phyloP scores from a whole-genome alignment of 2,888 invertebrate species.

The Cephus runcator region DNA sequence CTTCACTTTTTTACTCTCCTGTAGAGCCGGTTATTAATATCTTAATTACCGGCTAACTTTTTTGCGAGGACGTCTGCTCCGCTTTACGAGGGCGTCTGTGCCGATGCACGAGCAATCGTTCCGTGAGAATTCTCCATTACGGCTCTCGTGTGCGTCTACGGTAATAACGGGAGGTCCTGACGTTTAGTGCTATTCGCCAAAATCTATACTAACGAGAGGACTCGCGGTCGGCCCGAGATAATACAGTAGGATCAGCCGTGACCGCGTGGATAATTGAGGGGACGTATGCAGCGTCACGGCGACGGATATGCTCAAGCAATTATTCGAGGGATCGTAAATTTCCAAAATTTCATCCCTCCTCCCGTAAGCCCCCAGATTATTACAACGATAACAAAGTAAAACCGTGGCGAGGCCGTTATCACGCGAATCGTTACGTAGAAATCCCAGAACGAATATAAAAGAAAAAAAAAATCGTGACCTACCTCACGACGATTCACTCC shows the following conservation, averaged over 20 bases:
- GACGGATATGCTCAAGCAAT: constrained; percentile 14
- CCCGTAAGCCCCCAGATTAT: background rate
- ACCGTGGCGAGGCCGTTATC: background rate
- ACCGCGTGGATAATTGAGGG: constrained; percentile 14
- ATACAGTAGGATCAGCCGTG: constrained; percentile 9
- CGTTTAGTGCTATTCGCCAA: background rate
- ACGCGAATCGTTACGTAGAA: background rate
- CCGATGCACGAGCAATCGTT: background rate
- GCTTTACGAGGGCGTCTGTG: constrained; percentile 4
- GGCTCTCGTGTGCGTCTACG: background rate
- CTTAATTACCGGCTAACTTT: constrained; percentile 36
- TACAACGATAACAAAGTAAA: background rate
- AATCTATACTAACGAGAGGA: background rate
- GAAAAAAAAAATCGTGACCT: background rate
- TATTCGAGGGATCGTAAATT: constrained; percentile 17
- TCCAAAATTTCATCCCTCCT: background rate
- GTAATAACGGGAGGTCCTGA: background rate
- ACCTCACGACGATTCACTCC: background rate
- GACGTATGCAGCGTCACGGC: constrained; percentile 14
- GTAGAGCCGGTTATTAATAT: constrained; percentile 36
- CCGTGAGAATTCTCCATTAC: background rate
- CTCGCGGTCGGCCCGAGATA: background rate
- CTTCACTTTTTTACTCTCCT: background rate
- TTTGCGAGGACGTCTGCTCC: constrained; percentile 34
- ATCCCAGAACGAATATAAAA: background rate